Evolutionary conservation across 2,113 vertebrate species (phyloP), one percentile per base, ranked within the genome.

Genomic region (Suncus etruscus): DNA sequence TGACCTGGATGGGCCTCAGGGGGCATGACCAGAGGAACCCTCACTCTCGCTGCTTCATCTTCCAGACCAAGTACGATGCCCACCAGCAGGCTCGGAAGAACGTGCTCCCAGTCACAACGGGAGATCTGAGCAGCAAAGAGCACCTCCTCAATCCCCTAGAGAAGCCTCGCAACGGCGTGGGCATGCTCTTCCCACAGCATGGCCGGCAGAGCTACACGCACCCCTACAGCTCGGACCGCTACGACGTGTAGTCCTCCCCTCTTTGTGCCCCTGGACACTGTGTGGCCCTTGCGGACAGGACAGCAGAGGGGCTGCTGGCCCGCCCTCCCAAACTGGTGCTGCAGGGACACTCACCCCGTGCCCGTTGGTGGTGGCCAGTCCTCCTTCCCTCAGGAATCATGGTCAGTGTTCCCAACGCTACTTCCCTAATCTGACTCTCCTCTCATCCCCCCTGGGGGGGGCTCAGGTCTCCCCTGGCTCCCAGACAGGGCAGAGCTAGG

Each of bases 81-180:
- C 99, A 98, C 97, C 98, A 98, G 94, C 98, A 98, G 75, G 98
- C 98, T 31, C 98, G 98, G 97, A 99, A 98, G 97, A 99, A 98
- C 95, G 95, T 99, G 70, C 98, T 99, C 83, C 99, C 99, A 0
- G 48, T 98, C 50, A 95, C 97, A 2, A 96, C 98, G 0, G 98
- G 98, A 76, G 99, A 99, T 94, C 96, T 98, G 65, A 93, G 97
- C 82, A 96, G 96, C 58, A 96, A 98, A 77, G 98, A 98, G 11
- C 95, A 96, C 58, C 39, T 39, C 39, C 39, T 39, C 39, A 39
- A 5, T 5, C 72, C 97, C 0, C 89, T 90, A 0, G 98, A 99
- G 15, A 99, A 98, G 94, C 89, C 98, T 66, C 98, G 97, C 95
- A 99, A 99, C 0, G 99, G 99, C 31, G 95, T 98, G 2, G 99